Base-by-base conservation (phyloP, 2,113 vertebrate species). In the Festucalex cinctus region DNA sequence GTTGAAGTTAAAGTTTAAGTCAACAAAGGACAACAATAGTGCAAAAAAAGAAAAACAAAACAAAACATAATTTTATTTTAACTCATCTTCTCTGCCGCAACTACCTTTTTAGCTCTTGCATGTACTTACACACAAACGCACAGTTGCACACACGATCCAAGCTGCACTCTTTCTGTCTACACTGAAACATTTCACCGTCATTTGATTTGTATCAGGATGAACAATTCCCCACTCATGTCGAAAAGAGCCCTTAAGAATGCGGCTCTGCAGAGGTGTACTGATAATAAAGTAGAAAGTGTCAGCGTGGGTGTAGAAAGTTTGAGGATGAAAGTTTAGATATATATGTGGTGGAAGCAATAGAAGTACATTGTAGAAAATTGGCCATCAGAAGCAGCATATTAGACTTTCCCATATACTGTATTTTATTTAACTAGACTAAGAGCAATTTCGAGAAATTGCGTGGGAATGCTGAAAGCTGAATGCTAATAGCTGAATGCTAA, bases 271-370 rank as follows among this genome's bases (percentile, higher is more conserved):
- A 67, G 20, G 59, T 46, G 53, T 75, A 60, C 28, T 26, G 14
- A 51, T 63, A 54, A 74, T 65, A 49, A 66, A 71, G 46, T n/a
- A 16, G 32, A 22, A 63, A 69, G 48, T 63, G 41, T 46, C 8
- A 61, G 54, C 37, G 32, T 58, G 7, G n/a, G 53, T 63, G 68
- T 49, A 41, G 14, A 28, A 66, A 76, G 51, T 57, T 59, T 22
- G 17, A 75, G 54, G 9, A 58, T 58, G 28, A 60, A 69, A 58
- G 22, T 61, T 13, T 22, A 39, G 12, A 14, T n/a, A 20, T 20
- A 36, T 60, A n/a, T 70, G 48, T 26, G 35, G 61, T 44, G 39
- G 66, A 67, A 80, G 64, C n/a, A n/a, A n/a, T n/a, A n/a, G n/a
- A 22, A 9, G 24, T 22, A 24, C 9, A 24, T 6, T 3, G 49